Evolutionary conservation across 2,888 invertebrate genomes (phyloP), one percentile per base, ranked within the genome.

Genomic region (Lissocephala sabroskyi): DNA sequence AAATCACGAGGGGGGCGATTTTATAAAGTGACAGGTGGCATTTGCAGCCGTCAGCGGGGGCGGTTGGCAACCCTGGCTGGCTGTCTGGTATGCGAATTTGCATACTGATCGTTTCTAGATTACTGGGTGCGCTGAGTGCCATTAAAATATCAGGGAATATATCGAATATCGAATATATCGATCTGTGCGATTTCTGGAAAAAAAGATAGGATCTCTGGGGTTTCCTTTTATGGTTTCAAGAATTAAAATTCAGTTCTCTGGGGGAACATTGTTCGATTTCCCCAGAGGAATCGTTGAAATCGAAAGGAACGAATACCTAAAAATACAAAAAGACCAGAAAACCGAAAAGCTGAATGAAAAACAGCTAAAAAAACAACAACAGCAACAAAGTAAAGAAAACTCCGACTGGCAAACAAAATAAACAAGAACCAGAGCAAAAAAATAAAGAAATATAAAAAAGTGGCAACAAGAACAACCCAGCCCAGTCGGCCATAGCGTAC

Each of bases 281-380:
- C n/a, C n/a, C n/a, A n/a, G n/a, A 23, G 7, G 23, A 23, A 23
- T 23, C 23, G n/a, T n/a, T 23, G 23, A 23, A 14, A 28, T 9
- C n/a, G 19, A 23, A 23, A 23, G 23, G 46, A 49, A 42, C 16
- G 17, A 49, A 52, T 61, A 70, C 64, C 62, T 63, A 70, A 52
- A 59, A 35, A 35, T 35, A 33, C 11, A 33, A 33, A 13, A n/a
- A 63, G 47, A 65, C 73, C 52, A 66, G 59, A 40, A 56, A 53
- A n/a, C n/a, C 41, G 47, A 60, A 67, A 62, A 42, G 52, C 52
- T 48, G 41, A 58, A 49, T 40, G 40, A 32, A 32, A 33, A 17
- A 29, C 33, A 39, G 26, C 37, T 18, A 17, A 45, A 16, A 44
- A 51, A 55, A 50, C 40, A 59, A 59, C 49, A 53, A 52, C 45